phyloP scores from a whole-genome alignment of 2,888 invertebrate genomes.

The Cryptosula pallasiana region DNA sequence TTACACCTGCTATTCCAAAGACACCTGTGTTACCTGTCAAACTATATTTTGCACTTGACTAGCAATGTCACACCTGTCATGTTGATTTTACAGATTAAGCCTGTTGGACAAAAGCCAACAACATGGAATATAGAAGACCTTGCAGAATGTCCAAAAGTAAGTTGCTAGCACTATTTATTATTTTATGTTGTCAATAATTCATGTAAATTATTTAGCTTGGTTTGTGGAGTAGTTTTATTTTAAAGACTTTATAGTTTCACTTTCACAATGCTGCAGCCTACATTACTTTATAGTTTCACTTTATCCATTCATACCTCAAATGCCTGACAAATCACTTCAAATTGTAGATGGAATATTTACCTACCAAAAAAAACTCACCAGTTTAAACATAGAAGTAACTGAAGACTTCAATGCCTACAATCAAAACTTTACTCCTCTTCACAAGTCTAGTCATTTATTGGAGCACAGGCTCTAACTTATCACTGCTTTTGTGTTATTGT shows the following conservation, averaged over 20 bases:
- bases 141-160: conserved; percentile 25
- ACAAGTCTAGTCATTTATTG: not conserved
- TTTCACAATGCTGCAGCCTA: no score
- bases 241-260: no score
- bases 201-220: not conserved
- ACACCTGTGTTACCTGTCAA: no score
- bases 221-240: not conserved
- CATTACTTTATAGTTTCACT: no score
- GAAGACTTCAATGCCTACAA: not conserved
- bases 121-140: conserved; percentile 25
- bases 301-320: no score
- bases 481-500: no score
- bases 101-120: conserved; percentile 26
- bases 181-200: not conserved
- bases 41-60: no score
- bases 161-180: not conserved
- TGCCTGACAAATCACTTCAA: no score
- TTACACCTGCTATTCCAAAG: no score
- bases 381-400: not conserved
- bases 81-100: conserved; percentile 24
- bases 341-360: not conserved
- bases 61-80: no score
- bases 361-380: not conserved
- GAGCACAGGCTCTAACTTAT: no score
- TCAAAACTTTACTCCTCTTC: not conserved